Evolutionary conservation across 2,113 vertebrate species (phyloP).

Genomic region (Eupsittula cactorum): DNA sequence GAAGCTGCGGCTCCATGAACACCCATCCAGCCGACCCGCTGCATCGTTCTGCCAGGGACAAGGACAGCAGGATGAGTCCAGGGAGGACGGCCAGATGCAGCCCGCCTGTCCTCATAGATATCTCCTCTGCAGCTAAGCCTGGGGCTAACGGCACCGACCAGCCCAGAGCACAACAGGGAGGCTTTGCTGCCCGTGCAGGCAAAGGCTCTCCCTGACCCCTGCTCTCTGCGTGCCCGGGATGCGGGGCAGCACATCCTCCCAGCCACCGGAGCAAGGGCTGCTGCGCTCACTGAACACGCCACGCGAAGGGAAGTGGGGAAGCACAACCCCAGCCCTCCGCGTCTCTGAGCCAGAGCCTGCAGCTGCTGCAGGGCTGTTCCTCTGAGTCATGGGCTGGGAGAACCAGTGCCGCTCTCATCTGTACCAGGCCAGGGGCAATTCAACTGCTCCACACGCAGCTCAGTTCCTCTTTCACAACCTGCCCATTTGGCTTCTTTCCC

Average conservation of each 20-base stretch:
- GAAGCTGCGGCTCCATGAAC: not conserved
- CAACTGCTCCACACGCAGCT: not conserved
- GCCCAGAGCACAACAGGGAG: not conserved
- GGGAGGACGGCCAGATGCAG: not conserved
- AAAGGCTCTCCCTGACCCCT: not conserved
- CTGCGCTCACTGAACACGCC: not conserved
- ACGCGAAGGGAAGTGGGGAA: not conserved
- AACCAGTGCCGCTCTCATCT: not conserved
- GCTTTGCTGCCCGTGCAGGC: not conserved
- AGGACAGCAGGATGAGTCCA: slow-evolving; percentile 26
- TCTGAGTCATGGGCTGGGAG: slow-evolving; percentile 40
- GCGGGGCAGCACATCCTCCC: slow-evolving; percentile 60
- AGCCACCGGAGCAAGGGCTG: not conserved
- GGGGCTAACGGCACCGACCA: not conserved
- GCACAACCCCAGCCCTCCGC: not conserved
- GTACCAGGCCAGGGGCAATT: not conserved
- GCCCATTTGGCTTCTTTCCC: slow-evolving; percentile 33
- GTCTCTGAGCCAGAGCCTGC: not conserved
- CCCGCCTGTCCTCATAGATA: not conserved
- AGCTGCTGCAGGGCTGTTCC: not conserved
- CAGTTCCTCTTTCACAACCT: slow-evolving; percentile 21
- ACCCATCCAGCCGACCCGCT: not conserved
- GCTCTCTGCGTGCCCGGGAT: not conserved
- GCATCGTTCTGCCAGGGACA: slow-evolving; percentile 17
- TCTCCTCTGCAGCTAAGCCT: not conserved